These are phyloP conservation scores for Hepsetus odoe DNA, from an alignment of 2,113 vertebrate genomes.

Conservation along the genomic window DNA sequence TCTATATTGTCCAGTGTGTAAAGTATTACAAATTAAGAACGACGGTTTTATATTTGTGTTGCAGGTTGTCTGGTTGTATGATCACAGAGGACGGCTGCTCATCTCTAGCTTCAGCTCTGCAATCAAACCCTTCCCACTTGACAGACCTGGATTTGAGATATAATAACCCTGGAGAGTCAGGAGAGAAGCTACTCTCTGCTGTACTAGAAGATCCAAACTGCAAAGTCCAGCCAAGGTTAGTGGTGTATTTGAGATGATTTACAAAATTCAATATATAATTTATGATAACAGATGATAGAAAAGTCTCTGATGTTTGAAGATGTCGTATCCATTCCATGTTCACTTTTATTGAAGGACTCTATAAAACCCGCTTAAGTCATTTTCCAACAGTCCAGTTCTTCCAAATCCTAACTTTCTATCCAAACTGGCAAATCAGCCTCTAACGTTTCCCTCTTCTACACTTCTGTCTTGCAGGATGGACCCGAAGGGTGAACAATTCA, in stretches of 20 bases:
- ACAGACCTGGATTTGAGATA: conserved; percentile 42
- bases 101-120: neutral
- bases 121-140: neutral
- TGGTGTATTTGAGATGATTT: neutral
- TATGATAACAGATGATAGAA: no score
- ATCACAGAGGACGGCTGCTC: conserved; percentile 33
- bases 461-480: conserved; percentile 13
- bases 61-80: conserved; percentile 37
- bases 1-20: no score
- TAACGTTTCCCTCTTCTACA: no score
- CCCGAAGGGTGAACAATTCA: conserved; percentile 15
- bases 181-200: conserved; percentile 25
- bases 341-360: no score
- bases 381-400: no score
- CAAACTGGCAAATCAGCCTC: no score
- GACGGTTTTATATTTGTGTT: neutral
- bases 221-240: neutral
- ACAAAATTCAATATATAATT: neutral
- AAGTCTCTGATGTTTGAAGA: no score
- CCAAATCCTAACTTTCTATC: no score
- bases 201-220: conserved; percentile 2
- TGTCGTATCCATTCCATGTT: no score
- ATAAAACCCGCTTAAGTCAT: no score
- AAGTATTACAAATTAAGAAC: no score
- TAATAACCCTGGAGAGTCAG: conserved; percentile 32